Evolutionary conservation across 2,888 invertebrate genomes (phyloP), one percentile per base, ranked within the genome.

Genomic region (Heteropelma amictum): DNA sequence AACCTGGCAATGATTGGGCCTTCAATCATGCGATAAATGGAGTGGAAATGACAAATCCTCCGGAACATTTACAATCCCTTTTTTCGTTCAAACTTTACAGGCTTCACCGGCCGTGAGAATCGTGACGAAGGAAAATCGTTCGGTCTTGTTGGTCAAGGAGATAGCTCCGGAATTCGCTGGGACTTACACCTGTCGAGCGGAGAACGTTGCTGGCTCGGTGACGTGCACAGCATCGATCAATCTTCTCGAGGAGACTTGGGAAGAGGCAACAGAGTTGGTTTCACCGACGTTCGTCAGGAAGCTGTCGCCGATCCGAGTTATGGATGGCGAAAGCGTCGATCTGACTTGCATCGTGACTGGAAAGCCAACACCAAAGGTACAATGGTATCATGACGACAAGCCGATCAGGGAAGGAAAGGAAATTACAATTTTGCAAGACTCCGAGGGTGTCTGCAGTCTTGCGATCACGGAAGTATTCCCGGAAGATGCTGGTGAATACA

Each of bases 401-500:
- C 92, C 92, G 56, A 92, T 97, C 75, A 90, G 92, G 82, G 95
- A 94, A 90, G 95, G 93, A 54, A 94, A 95, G 89, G 96, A 96
- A 86, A 93, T 95, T 61, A 91, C 92, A 10, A 92, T 95, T 63
- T 91, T 92, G 38, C 95, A 96, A 88, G 94, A 94, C 83, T 91
- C 92, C 77, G 94, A 95, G 84, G 97, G 97, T 76, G 90, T 93
- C 72, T 96, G 96, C 85, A 94, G 93, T 86, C 90, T 98, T 80
- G 92, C 93, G 77, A 95, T 97, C 81, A 92, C 93, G 78, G 96
- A 97, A 92, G 96, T 96, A 60, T 96, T 96, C 85, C 96, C 96
- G 10, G 97, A 97, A 92, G 96, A 97, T 91, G 93, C 95, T 83
- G 97, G 97, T 72, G 93, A 92, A 87, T 98, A 98, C 88, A 93